A percentile compares a stretch with the other conserved stretches of the same genome.
Conservation (phyloP, 1,140 invertebrate species). For the Caligus rogercresseyi region DNA sequence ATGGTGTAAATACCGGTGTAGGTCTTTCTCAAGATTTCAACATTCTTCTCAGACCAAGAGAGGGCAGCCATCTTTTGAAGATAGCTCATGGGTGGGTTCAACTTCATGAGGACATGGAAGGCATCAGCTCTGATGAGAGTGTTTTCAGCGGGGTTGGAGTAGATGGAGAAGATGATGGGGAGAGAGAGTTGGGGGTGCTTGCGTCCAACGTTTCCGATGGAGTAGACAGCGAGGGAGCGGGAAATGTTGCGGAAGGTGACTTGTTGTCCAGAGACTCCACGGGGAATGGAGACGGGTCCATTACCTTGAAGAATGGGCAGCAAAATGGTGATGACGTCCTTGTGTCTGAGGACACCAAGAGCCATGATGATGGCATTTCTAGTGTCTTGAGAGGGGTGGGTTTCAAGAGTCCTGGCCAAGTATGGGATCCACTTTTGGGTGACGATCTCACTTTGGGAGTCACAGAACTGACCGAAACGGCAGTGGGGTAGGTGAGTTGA, state of each 20-base stretch:
- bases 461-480: conserved; percentile 15
- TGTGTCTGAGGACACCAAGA: conserved; percentile 14
- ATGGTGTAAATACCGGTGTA: conserved; percentile 3
- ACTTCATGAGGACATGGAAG: conserved; percentile 22
- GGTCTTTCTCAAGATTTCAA: conserved; percentile 9
- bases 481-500: conserved; percentile 8
- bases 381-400: neutral
- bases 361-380: conserved; percentile 6
- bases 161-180: conserved; percentile 23
- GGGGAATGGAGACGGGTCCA: neutral
- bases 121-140: conserved; percentile 23
- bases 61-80: conserved; percentile 23
- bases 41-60: conserved; percentile 18
- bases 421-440: conserved; percentile 16
- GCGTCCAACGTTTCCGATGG: conserved; percentile 18
- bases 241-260: conserved; percentile 19
- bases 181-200: conserved; percentile 20
- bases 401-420: conserved; percentile 1
- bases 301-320: conserved; percentile 15
- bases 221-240: conserved; percentile 22
- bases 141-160: conserved; percentile 22
- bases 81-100: conserved; percentile 20
- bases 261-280: too few species aligned
- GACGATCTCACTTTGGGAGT: neutral
- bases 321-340: conserved; percentile 4